These are phyloP conservation scores for Mastacembelus armatus DNA, from an alignment of 2,797 vertebrate genomes.

Conservation along the genomic window DNA sequence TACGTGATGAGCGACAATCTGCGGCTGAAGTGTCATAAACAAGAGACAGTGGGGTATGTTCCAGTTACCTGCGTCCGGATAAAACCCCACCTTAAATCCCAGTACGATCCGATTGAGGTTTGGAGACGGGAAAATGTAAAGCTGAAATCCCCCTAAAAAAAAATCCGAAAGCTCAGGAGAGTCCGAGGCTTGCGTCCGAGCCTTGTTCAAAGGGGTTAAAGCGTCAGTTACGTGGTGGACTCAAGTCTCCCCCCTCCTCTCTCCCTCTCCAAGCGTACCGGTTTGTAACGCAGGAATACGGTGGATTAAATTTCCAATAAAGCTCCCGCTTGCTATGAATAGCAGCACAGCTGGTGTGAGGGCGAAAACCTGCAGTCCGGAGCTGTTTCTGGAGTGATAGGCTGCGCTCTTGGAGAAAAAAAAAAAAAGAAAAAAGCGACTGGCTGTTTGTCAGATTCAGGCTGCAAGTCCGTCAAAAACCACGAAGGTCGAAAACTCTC, in stretches of 20 bases:
- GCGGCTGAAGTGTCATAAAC: slow-evolving; percentile 65
- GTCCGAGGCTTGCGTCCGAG: slow-evolving; percentile 58
- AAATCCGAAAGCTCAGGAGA: slow-evolving; percentile 42
- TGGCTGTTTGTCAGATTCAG: slow-evolving; percentile 50
- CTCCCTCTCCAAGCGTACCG: no score
- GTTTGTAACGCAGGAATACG: slow-evolving; percentile 34
- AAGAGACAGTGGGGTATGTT: slow-evolving; percentile 44
- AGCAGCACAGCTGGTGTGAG: slow-evolving; percentile 43
- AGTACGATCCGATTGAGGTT: slow-evolving; percentile 55
- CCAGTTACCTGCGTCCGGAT: slow-evolving; percentile 70
- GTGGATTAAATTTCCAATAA: slow-evolving; percentile 41
- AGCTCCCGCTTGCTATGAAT: slow-evolving; percentile 48
- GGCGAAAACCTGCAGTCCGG: slow-evolving; percentile 63
- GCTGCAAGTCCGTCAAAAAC: slow-evolving; percentile 41
- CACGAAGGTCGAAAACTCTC: slow-evolving; percentile 58
- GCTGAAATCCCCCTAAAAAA: slow-evolving; percentile 33
- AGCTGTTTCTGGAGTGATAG: slow-evolving; percentile 32
- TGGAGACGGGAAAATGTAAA: slow-evolving; percentile 42
- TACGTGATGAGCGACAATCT: slow-evolving; percentile 51
- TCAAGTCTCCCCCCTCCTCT: slow-evolving; percentile 54
- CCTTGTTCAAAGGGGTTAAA: slow-evolving; percentile 35
- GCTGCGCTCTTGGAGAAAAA: slow-evolving; percentile 21
- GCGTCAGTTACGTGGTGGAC: slow-evolving; percentile 49
- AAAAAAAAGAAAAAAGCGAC: slow-evolving; percentile 10
- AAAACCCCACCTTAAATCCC: slow-evolving; percentile 81